Evolutionary conservation across 1,140 invertebrate species (phyloP), one percentile per base, ranked within the genome.

Genomic region (Solenopsis fugax): DNA sequence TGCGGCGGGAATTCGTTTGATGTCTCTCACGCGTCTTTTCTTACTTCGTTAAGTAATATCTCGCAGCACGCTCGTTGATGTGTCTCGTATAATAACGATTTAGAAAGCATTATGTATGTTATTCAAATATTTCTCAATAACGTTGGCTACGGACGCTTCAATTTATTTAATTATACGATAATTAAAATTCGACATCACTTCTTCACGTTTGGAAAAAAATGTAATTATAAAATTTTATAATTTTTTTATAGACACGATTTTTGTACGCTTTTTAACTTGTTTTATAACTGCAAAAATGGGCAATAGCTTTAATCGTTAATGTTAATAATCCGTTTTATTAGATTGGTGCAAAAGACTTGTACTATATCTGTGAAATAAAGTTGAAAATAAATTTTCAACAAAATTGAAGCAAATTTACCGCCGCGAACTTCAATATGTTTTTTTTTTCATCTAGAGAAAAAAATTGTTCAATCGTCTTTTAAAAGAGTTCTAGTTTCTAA

Each of bases 1-100:
- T 64, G 88, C 73, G 76, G 65, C 58, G 81, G 72, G 82, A 91
- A 91, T 78, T 78, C 86, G 82, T 92, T 92, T 92, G 84, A 91
- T 78, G 76, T 92, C 73, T 87, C 75, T 80, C 34, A 58, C 80
- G 24, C 29, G 13, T 75, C 41, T 69, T 67, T 86, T 69, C 64
- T 37, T 86, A 76, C 37, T 73, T 90, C 60, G 82, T 90, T 88
- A 90, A 18, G 24, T 60, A 72, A 76, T 48, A 18, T 62, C 21
- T 45, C 85, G n/a, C 50, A 21, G 48, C 52, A 50, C 45, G 50
- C 54, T 18, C 52, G 29, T 78, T 41, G 62, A 56, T 48, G 13
- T 18, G 29, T 18, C 45, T 54, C 34, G 34, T n/a, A 10, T 56
- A 56, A 71, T 81, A 5, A 56, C 37, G 48, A 81, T 78, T 34